A percentile compares a stretch with the other conserved stretches of the same genome.
Conservation (phyloP, 2,888 invertebrate species). For the Philonicus albiceps region DNA sequence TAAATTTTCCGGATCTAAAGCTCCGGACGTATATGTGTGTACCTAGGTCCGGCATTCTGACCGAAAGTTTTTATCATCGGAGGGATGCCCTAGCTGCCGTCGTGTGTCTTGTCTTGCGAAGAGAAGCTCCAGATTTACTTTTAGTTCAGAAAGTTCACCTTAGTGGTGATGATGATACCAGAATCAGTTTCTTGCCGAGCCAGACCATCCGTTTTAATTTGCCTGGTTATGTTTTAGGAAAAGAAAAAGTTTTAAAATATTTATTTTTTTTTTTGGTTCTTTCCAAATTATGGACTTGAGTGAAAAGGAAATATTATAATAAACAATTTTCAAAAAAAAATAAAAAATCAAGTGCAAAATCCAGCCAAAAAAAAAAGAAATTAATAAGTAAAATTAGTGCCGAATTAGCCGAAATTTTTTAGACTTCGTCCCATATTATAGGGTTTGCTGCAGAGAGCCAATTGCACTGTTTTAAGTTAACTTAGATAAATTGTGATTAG, state of each 20-base stretch:
- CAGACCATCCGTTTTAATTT: conserved; percentile 31
- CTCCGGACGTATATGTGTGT: conserved; percentile 24
- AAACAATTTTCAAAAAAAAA: not conserved
- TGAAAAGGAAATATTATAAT: not conserved
- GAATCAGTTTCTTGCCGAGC: conserved; percentile 8
- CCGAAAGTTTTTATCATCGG: conserved; percentile 12
- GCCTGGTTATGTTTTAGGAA: not conserved
- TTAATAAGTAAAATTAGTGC: not conserved
- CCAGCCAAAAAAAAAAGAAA: not conserved
- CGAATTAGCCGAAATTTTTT: not conserved
- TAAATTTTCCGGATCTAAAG: conserved; percentile 36
- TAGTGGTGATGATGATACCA: conserved; percentile 43
- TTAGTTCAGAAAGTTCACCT: conserved; percentile 42
- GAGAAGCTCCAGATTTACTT: conserved; percentile 15
- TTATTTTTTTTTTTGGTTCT: not conserved
- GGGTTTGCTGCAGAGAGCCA: not conserved
- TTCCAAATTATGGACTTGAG: not conserved
- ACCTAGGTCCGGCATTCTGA: conserved; percentile 29
- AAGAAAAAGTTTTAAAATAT: not conserved
- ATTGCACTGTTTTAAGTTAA: not conserved
- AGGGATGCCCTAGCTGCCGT: conserved; percentile 2
- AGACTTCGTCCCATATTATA: not conserved
- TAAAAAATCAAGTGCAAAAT: not conserved
- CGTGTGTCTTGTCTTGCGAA: conserved; percentile 5
- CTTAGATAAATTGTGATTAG: not conserved